phyloP scores from a whole-genome alignment of 2,113 vertebrate genomes.

The Caretta caretta region DNA sequence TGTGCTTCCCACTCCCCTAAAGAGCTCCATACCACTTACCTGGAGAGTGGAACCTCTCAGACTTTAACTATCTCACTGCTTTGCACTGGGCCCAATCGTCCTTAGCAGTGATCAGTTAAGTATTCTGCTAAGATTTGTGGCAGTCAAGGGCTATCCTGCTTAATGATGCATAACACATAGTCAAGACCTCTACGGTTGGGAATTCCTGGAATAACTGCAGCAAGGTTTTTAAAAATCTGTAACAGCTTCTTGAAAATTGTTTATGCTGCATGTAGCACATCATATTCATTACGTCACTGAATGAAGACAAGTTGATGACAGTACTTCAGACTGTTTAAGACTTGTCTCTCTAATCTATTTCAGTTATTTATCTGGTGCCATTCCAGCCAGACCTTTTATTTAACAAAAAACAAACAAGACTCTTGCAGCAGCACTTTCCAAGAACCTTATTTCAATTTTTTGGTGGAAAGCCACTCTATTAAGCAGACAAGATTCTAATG shows the following conservation, averaged over 20 bases:
- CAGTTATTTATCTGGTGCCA: neutral
- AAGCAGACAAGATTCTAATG: neutral
- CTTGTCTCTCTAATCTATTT: neutral
- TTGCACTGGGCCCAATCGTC: neutral
- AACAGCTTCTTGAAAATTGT: neutral
- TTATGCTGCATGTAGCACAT: neutral
- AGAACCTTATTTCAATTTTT: neutral
- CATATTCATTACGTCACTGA: neutral
- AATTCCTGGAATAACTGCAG: neutral
- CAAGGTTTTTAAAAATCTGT: neutral
- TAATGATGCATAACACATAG: neutral
- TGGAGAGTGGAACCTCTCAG: neutral
- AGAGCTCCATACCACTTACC: neutral
- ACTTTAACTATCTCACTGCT: neutral
- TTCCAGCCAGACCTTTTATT: neutral
- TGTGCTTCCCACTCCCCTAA: neutral
- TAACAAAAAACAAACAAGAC: neutral
- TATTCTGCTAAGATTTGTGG: neutral
- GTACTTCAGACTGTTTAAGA: neutral
- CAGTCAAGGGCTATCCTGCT: neutral
- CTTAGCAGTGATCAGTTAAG: neutral
- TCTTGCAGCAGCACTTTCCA: neutral
- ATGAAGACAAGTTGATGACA: neutral
- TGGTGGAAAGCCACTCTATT: neutral
- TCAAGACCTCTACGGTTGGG: neutral